These are phyloP conservation scores for Saturnia pavonia DNA, from an alignment of 2,888 invertebrate species.

Conservation along the genomic window DNA sequence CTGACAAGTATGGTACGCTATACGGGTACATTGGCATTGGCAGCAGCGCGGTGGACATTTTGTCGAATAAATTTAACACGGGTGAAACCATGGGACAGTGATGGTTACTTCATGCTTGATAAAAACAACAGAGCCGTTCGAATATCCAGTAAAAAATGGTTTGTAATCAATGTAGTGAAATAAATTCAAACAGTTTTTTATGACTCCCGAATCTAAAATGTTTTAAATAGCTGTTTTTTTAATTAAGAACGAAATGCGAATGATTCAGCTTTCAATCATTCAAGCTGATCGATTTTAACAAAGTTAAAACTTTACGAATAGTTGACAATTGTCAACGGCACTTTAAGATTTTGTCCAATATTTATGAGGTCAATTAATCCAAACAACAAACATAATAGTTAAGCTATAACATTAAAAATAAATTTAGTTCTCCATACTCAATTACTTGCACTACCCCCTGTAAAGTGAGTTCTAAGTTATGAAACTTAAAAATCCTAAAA, in stretches of 20 bases:
- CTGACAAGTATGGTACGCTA: too few species aligned
- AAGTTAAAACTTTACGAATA: background rate
- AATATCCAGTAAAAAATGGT: too few species aligned
- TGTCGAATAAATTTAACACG: too few species aligned
- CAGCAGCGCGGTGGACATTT: too few species aligned
- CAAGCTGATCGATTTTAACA: background rate
- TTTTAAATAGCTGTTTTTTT: background rate
- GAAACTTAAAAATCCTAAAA: conserved; percentile 1
- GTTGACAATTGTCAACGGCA: background rate
- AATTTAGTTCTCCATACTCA: background rate
- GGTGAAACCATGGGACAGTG: too few species aligned
- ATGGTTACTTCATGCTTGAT: too few species aligned
- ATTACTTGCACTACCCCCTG: background rate
- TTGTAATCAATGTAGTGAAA: too few species aligned
- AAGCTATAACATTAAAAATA: background rate
- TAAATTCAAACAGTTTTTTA: background rate
- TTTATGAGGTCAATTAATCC: background rate
- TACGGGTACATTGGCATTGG: too few species aligned
- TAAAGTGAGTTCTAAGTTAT: background rate
- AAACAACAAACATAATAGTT: background rate
- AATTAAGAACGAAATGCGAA: background rate
- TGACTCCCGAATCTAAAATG: background rate
- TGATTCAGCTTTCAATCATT: background rate
- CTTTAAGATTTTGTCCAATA: background rate
- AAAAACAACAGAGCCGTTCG: too few species aligned